Base-by-base conservation (phyloP, 1,140 invertebrate genomes). In the Pentalonia nigronervosa region DNA sequence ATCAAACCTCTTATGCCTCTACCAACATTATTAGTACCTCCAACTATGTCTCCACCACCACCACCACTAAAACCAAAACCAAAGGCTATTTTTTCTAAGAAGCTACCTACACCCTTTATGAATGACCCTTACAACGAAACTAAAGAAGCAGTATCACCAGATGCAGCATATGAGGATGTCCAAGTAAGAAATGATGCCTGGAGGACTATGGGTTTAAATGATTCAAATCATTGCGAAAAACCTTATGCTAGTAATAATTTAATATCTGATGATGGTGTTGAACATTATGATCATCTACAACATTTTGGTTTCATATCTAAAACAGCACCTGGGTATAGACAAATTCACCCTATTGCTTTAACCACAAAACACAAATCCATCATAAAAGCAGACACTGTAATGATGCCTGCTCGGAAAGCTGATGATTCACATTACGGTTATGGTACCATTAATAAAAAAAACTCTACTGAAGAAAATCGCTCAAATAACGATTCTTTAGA, bases 341-440 rank as follows among this genome's bases (percentile, higher is more conserved):
- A 96, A 88, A 94, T 94, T 20, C 48, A 91, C 94, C 95, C 97
- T 23, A 95, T 91, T 84, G 53, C 60, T 25, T 87, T 60, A 84
- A 84, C 89, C 14, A 95, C 25, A 95, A 95, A 67, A 95, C 95
- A 11, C 94, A 94, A 45, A 67, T 94, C 94, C 93, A 94, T 1
- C 94, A 95, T 76, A 94, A 96, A 97, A 20, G 96, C 97, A 94
- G 95, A 95, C n/a, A 94, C 94, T 95, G 95, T 95, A 0, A 96
- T 97, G 30, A 76, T 89, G 67, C 56, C 94, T 23, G 94, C 94
- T 93, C 96, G 97, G 94, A 95, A 97, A 94, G 97, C 97, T 53
- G 97, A 98, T 95, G 97, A 98, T 95, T 97, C 97, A 94, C 97
- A 97, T 95, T 96, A 97, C 94, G 97, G 97, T 7, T 98, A 98